phyloP scores from a whole-genome alignment of 2,888 invertebrate species.

The Drosophila anceps region DNA sequence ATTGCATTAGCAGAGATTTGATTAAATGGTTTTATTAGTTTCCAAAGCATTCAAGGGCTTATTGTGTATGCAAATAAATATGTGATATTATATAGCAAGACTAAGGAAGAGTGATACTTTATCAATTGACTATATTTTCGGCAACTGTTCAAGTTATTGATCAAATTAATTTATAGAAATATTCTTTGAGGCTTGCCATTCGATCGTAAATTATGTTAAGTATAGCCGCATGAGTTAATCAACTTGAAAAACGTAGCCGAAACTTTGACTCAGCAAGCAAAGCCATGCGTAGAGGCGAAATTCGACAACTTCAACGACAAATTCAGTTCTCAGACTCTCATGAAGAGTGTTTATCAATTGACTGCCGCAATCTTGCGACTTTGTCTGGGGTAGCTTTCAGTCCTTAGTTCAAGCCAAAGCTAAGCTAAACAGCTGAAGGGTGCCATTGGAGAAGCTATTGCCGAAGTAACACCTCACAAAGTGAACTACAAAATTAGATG shows the following conservation, averaged over 20 bases:
- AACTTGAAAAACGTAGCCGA: not conserved
- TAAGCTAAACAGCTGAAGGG: not conserved
- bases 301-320: too few species aligned
- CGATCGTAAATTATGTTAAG: not conserved
- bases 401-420: too few species aligned
- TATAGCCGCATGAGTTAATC: not conserved
- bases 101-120: not conserved
- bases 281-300: not conserved
- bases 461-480: too few species aligned
- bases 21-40: not conserved
- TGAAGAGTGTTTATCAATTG: too few species aligned
- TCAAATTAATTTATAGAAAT: not conserved
- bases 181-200: not conserved
- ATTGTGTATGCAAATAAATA: not conserved
- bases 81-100: not conserved
- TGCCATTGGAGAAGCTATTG: too few species aligned
- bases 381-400: too few species aligned
- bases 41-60: not conserved
- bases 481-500: too few species aligned
- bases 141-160: not conserved
- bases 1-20: not conserved
- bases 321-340: not conserved
- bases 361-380: too few species aligned
- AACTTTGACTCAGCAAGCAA: not conserved
- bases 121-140: not conserved